These are phyloP conservation scores for Taphrorychus bicolor DNA, from an alignment of 2,888 invertebrate species.

Conservation along the genomic window DNA sequence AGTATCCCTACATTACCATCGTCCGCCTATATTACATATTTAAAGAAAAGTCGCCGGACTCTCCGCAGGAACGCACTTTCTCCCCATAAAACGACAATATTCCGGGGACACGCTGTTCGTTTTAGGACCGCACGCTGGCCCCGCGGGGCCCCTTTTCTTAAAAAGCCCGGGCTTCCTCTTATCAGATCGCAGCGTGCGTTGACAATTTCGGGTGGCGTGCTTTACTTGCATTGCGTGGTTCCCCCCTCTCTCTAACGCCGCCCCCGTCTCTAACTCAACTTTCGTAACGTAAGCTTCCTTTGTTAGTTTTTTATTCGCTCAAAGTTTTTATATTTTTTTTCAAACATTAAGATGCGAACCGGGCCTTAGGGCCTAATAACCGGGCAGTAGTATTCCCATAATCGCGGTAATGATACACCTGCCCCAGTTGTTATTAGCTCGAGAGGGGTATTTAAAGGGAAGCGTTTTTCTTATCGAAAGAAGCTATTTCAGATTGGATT, in stretches of 20 bases:
- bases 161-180: slow-evolving; percentile 52
- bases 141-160: slow-evolving; percentile 49
- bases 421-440: slow-evolving; percentile 21
- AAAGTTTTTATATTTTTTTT: no score
- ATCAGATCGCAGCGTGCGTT: slow-evolving; percentile 61
- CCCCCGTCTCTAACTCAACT: slow-evolving; percentile 39
- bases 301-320: slow-evolving; percentile 4
- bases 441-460: slow-evolving; percentile 21
- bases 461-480: slow-evolving; percentile 23
- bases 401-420: slow-evolving; percentile 21
- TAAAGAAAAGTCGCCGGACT: slow-evolving; percentile 30
- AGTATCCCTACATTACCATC: background rate
- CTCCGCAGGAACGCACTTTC: slow-evolving; percentile 34
- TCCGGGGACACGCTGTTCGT: slow-evolving; percentile 58
- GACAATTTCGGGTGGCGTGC: slow-evolving; percentile 54
- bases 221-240: background rate
- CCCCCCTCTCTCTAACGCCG: background rate
- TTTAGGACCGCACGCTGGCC: slow-evolving; percentile 57
- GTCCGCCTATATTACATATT: background rate
- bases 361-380: background rate
- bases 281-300: no score
- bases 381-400: background rate
- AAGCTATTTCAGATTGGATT: slow-evolving; percentile 28
- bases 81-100: slow-evolving; percentile 45
- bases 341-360: background rate